Percentiles rank a stretch among this genome's conserved stretches.
These are phyloP conservation scores for Oxytorus armatus DNA, from an alignment of 2,888 invertebrate species.

Conservation along the genomic window DNA sequence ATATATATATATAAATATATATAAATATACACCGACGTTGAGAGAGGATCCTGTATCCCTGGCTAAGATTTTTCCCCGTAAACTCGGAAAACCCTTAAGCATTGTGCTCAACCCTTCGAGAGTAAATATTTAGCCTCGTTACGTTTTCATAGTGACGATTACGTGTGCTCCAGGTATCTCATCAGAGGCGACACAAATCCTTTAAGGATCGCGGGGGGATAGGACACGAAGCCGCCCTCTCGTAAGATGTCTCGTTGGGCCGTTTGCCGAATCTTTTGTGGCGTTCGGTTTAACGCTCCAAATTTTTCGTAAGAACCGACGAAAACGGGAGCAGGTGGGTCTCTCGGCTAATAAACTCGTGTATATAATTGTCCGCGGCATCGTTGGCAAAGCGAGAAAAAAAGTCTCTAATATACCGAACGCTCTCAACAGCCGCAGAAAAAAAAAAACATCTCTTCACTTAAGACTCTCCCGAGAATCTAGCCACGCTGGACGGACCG, in stretches of 20 bases:
- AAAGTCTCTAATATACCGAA: slow-evolving; percentile 31
- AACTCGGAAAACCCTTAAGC: slow-evolving; percentile 56
- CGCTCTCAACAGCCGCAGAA: slow-evolving; percentile 31
- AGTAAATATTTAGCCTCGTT: slow-evolving; percentile 80
- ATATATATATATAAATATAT: slow-evolving; percentile 67
- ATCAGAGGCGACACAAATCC: neutral
- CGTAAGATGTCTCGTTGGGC: slow-evolving; percentile 11
- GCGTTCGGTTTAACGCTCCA: slow-evolving; percentile 15
- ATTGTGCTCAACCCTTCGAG: slow-evolving; percentile 71
- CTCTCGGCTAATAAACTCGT: slow-evolving; percentile 16
- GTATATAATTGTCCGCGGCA: slow-evolving; percentile 32
- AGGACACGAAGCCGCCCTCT: neutral
- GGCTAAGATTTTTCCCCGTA: slow-evolving; percentile 67
- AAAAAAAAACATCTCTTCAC: slow-evolving; percentile 44
- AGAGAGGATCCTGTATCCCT: slow-evolving; percentile 73
- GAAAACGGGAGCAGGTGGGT: slow-evolving; percentile 47
- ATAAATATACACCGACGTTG: slow-evolving; percentile 69
- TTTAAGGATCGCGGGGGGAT: neutral
- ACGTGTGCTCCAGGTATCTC: slow-evolving; percentile 43
- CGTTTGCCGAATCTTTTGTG: slow-evolving; percentile 29
- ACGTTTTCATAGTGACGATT: slow-evolving; percentile 64
- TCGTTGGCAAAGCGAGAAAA: slow-evolving; percentile 30
- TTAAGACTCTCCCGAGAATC: slow-evolving; percentile 23
- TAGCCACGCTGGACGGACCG: slow-evolving; percentile 18
- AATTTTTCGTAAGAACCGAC: slow-evolving; percentile 36